These are phyloP conservation scores for Phrynocephalus guinanensis DNA, from an alignment of 2,797 vertebrate genomes.

Conservation along the genomic window DNA sequence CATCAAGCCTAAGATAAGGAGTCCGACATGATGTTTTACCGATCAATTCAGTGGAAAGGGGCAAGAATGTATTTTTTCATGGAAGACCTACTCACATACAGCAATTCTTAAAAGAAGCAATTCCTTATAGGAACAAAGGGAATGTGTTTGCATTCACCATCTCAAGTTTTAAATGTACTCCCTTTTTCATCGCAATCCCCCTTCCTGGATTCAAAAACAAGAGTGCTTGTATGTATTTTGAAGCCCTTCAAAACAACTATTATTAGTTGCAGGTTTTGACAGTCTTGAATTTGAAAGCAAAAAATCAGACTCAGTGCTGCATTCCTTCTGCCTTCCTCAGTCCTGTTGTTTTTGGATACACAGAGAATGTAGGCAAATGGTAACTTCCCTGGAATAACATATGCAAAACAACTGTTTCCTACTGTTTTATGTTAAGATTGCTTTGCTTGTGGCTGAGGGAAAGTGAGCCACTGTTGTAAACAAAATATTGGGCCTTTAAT, in stretches of 20 bases:
- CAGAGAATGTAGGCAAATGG: not conserved
- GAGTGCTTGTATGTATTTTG: not conserved
- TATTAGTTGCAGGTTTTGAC: not conserved
- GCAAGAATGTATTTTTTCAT: not conserved
- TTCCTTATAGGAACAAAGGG: not conserved
- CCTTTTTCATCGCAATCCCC: not conserved
- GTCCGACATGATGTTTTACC: not conserved
- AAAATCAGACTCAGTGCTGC: not conserved
- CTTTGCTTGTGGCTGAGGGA: not conserved
- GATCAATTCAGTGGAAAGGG: not conserved
- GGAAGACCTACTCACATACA: not conserved
- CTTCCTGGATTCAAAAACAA: not conserved
- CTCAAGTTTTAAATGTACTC: slow-evolving; percentile 3
- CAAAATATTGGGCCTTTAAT: not conserved
- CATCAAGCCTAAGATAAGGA: not conserved
- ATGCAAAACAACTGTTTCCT: slow-evolving; percentile 12
- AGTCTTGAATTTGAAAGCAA: slow-evolving; percentile 7
- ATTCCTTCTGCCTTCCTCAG: not conserved
- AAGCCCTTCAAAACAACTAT: slow-evolving; percentile 13
- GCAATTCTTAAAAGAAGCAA: not conserved
- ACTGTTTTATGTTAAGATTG: not conserved
- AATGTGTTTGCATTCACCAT: not conserved
- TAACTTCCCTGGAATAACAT: not conserved
- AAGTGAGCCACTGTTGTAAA: not conserved
- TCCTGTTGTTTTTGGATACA: not conserved